phyloP scores from a whole-genome alignment of 2,797 vertebrate genomes.

The Melanotaenia boesemani region DNA sequence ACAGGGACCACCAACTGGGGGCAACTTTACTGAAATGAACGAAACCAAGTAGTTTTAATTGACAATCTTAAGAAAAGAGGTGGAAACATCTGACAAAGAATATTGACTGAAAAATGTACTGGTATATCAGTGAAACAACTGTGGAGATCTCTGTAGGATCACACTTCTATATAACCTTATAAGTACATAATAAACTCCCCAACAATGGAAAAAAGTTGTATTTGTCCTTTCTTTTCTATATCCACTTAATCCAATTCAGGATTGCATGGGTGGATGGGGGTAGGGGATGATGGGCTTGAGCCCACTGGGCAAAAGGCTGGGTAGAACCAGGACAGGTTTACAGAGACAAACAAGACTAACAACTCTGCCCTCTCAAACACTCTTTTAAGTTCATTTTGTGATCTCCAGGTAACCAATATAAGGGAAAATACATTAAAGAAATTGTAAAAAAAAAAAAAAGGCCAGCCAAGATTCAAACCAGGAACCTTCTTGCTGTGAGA shows the following conservation, averaged over 20 bases:
- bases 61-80: conserved; percentile 15
- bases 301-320: too few relatives aligned
- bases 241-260: too few relatives aligned
- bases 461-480: too few relatives aligned
- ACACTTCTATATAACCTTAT: not conserved
- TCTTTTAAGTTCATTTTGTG: not conserved
- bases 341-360: not conserved
- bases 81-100: not conserved
- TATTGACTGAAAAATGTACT: not conserved
- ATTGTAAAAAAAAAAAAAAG: too few relatives aligned
- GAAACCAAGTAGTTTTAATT: conserved; percentile 42
- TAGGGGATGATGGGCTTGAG: too few relatives aligned
- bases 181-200: not conserved
- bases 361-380: not conserved
- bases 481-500: too few relatives aligned
- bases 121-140: not conserved
- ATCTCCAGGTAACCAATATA: not conserved
- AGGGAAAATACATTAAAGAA: too few relatives aligned
- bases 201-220: not conserved
- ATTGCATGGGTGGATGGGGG: too few relatives aligned
- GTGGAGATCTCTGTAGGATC: not conserved
- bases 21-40: conserved; percentile 66
- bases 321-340: not conserved
- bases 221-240: not conserved
- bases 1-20: conserved; percentile 79